Conservation (phyloP, 2,113 vertebrate species). For the Oceanites oceanicus region DNA sequence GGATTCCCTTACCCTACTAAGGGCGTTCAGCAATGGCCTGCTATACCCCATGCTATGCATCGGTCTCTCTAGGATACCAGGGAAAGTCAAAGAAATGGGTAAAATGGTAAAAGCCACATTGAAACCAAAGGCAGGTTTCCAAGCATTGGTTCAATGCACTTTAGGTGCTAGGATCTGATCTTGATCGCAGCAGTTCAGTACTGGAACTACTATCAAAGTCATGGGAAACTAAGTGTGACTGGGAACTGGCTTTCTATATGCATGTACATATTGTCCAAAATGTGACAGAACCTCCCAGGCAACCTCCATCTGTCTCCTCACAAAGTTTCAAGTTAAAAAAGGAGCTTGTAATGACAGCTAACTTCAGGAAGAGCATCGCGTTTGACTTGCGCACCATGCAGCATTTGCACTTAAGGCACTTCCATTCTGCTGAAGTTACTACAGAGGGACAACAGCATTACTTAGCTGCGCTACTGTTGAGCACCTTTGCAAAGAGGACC, state of each 20-base stretch:
- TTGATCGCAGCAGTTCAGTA: background rate
- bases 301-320: background rate
- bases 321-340: background rate
- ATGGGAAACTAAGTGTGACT: background rate
- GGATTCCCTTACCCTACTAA: background rate
- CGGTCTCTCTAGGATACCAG: background rate
- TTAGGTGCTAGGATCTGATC: background rate
- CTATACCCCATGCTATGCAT: no score
- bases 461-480: background rate
- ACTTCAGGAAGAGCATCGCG: background rate
- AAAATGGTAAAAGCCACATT: background rate
- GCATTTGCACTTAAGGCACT: background rate
- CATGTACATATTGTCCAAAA: background rate
- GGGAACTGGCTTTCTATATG: background rate
- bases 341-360: background rate
- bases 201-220: background rate
- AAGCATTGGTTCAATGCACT: background rate
- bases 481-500: background rate
- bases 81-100: background rate
- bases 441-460: background rate
- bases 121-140: background rate
- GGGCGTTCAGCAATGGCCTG: no score
- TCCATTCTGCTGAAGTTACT: background rate
- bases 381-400: accelerated
- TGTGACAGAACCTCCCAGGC: background rate